Percentiles rank a stretch among this genome's conserved stretches.
phyloP scores from a whole-genome alignment of 1,140 invertebrate genomes.

The Ridgeia piscesae region DNA sequence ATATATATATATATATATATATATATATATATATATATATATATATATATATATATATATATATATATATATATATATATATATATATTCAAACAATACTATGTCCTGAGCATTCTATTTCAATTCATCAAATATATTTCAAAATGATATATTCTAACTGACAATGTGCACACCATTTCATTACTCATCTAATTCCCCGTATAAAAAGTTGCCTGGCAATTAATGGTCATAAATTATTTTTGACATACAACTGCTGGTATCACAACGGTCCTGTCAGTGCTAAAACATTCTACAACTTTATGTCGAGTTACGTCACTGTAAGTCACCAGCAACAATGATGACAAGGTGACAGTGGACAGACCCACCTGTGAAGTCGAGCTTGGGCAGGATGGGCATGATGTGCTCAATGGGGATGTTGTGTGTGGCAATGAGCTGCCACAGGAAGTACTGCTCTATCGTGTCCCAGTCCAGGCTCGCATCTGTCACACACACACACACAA shows the following conservation, averaged over 20 bases:
- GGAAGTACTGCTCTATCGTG: constrained; percentile 92
- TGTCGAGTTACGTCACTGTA: background rate
- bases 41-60: too few species aligned
- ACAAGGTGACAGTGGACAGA: background rate
- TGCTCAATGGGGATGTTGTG: constrained; percentile 89
- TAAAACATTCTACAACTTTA: background rate
- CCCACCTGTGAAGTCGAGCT: constrained; percentile 72
- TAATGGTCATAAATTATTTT: background rate
- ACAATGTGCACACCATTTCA: background rate
- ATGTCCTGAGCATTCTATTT: too few species aligned
- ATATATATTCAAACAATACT: too few species aligned
- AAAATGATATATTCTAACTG: too few species aligned
- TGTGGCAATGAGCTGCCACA: constrained; percentile 92
- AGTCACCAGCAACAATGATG: background rate
- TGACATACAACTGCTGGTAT: background rate
- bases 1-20: too few species aligned
- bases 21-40: too few species aligned
- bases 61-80: too few species aligned
- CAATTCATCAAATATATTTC: too few species aligned
- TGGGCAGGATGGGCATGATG: constrained; percentile 84
- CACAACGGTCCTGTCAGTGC: too few species aligned
- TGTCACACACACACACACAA: constrained; percentile 45
- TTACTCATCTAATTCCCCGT: background rate
- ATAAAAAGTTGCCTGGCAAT: background rate
- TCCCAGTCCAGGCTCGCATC: constrained; percentile 90